A percentile compares a stretch with the other conserved stretches of the same genome.
phyloP scores from a whole-genome alignment of 2,113 vertebrate species.

The Irena cyanogastra region DNA sequence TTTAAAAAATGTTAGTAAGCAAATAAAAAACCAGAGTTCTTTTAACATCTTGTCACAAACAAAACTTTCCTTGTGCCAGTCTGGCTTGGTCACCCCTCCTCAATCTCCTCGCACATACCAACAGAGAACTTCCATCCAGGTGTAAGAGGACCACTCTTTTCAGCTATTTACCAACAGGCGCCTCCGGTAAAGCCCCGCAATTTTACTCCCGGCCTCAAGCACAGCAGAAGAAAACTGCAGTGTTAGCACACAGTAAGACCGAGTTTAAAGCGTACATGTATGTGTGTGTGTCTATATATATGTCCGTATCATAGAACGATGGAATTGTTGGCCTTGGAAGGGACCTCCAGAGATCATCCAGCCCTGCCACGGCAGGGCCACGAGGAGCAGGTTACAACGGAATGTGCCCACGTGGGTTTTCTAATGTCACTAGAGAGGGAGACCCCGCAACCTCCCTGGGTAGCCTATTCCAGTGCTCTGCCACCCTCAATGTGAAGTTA shows the following conservation, averaged over 20 bases:
- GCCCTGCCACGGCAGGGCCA: not conserved
- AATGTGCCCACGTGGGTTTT: not conserved
- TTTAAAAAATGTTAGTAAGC: not conserved
- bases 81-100: not conserved
- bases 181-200: not conserved
- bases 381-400: too few relatives aligned
- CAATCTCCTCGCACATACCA: accelerated
- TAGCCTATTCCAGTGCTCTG: not conserved
- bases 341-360: not conserved
- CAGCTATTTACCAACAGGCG: not conserved
- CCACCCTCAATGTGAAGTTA: too few relatives aligned
- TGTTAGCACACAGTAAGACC: accelerated
- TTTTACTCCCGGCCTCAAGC: not conserved
- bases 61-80: not conserved
- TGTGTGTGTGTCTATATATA: accelerated
- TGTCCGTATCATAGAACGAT: not conserved
- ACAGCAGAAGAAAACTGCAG: accelerated
- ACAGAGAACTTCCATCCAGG: accelerated
- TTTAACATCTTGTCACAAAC: not conserved
- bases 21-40: accelerated
- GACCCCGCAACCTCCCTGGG: not conserved
- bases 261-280: accelerated
- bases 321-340: not conserved
- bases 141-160: accelerated
- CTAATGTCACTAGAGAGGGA: too few relatives aligned